Base-by-base conservation (phyloP, 2,113 vertebrate species). In the Amia ocellicauda region DNA sequence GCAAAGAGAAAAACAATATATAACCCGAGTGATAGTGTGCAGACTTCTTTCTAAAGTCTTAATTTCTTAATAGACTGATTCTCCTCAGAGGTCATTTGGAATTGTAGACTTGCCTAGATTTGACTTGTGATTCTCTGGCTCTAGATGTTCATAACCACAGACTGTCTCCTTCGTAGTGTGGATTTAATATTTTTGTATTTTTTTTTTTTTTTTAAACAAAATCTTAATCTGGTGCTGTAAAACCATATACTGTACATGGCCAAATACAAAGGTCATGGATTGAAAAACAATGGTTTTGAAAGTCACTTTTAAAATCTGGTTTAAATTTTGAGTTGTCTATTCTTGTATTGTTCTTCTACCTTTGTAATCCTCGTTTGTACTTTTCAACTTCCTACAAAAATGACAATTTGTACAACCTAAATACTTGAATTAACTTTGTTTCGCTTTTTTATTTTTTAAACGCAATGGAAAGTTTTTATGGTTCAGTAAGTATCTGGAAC, bases 351-450 rank as follows among this genome's bases (percentile, higher is more conserved):
- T 68, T 64, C 31, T 61, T 68, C 56, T 71, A 50, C 53, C 58
- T 62, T 69, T 77, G 64, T 69, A 71, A 60, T 66, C 50, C 20
- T 71, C 43, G 45, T 77, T 80, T 80, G 63, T 77, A 74, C 57
- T 75, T 70, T 67, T 72, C 60, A 69, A 54, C 14, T 42, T 58
- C 42, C 53, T 9, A 43, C 54, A 68, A 70, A 47, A 52, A 28
- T 27, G 3, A 10, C 40, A 63, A 60, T 67, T 67, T 77, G 74
- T 77, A 63, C 71, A 76, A 66, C 55, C 58, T 36, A 69, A 59
- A 68, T 43, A 61, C 24, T 66, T 63, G 43, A 50, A 61, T 42
- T 17, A 63, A 63, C 36, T 60, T 63, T 60, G 20, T 26, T 56
- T 62, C 59, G 47, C 63, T 50, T 42, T 57, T 57, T 58, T 53